Evolutionary conservation across 2,888 invertebrate genomes (phyloP), one percentile per base, ranked within the genome.

Genomic region (Geophilus truncorum): DNA sequence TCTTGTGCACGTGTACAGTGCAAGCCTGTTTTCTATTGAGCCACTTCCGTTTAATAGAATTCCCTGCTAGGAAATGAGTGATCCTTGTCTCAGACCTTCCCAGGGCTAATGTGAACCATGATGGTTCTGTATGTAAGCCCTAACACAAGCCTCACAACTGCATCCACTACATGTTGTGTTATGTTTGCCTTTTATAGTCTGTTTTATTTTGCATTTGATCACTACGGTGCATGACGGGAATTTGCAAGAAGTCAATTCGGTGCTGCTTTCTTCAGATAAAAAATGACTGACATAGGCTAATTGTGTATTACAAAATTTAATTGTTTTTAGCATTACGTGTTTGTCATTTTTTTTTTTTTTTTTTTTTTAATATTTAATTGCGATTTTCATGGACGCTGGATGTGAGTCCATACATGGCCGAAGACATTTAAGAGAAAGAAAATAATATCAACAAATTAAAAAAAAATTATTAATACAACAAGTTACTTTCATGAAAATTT

Each of bases 321-420:
- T 51, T 51, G 18, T 21, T 18, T 51, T 7, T 51, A 18, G 0
- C 7, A 18, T 51, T 51, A n/a, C 1, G 25, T n/a, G n/a, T n/a
- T n/a, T n/a, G n/a, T n/a, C n/a, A 75, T 2, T 30, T 25, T 15
- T 3, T 30, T 28, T 75, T 28, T 30, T 51, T 12, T 23, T 23
- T 77, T n/a, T 21, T 78, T 45, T 25, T 79, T 82, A 15, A 28
- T 70, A 78, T 78, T 80, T 62, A 80, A 81, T 83, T 84, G 88
- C n/a, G n/a, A 87, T 89, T 89, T 85, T 89, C 89, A 3, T 87
- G 88, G 86, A 84, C 86, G 80, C 84, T 89, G 81, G 88, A 89
- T 84, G 88, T 89, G 88, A 88, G 87, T 81, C 88, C 88, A 0
- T 89, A 88, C 84, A 89, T 88, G 18, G 87, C 87, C 15, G 88